Conservation (phyloP, 2,888 invertebrate genomes). For the Lithophane leautieri region DNA sequence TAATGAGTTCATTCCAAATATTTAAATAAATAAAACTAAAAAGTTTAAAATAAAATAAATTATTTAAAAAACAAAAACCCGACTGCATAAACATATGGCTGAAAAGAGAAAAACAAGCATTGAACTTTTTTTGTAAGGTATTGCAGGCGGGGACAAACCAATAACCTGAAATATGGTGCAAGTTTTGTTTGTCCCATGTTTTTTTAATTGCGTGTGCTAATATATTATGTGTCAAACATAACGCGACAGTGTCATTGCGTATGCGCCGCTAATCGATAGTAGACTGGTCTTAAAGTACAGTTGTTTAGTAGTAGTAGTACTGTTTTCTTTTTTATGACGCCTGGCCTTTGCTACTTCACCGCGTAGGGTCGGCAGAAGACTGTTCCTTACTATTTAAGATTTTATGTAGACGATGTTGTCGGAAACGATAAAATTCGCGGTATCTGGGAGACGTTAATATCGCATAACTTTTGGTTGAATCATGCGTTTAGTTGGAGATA, state of each 20-base stretch:
- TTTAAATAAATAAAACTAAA: too few species aligned
- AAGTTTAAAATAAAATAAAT: too few species aligned
- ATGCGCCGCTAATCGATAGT: slow-evolving; percentile 28
- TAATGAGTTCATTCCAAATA: too few species aligned
- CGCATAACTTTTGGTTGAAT: slow-evolving; percentile 8
- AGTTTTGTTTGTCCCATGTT: too few species aligned
- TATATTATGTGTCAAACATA: slow-evolving; percentile 34
- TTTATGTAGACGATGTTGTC: neutral
- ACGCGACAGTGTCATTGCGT: slow-evolving; percentile 26
- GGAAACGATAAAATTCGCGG: slow-evolving; percentile 2
- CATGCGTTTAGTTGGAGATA: neutral
- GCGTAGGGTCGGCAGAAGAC: neutral
- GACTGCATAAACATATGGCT: too few species aligned
- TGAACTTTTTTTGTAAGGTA: too few species aligned
- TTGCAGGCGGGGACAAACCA: too few species aligned
- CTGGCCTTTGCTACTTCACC: neutral
- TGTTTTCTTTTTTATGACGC: slow-evolving; percentile 17
- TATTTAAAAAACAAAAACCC: too few species aligned
- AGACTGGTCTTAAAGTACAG: slow-evolving; percentile 10
- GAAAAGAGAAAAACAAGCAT: too few species aligned
- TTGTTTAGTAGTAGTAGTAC: neutral
- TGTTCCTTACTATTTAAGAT: neutral
- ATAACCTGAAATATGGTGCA: too few species aligned
- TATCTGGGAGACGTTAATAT: neutral
- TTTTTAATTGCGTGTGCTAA: slow-evolving; percentile 25